Percentiles rank a stretch among this genome's conserved stretches.
phyloP scores from a whole-genome alignment of 37 sponge, comb jelly and placozoan genomes.

The Cladorhizidae sp. region DNA sequence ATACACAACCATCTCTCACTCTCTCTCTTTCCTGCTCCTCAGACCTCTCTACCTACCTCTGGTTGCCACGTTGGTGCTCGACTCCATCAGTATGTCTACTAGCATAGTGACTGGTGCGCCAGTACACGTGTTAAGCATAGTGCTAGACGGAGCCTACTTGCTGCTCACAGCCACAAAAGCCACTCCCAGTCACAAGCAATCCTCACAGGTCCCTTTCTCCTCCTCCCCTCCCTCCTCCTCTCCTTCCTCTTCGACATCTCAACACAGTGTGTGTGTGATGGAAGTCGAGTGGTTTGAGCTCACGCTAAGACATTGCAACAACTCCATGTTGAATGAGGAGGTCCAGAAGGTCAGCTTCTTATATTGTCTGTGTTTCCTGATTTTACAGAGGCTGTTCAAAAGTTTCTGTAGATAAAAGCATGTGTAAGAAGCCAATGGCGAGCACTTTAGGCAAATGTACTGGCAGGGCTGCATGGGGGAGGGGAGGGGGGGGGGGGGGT shows the following conservation, averaged over 20 bases:
- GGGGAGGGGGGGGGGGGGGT: no score
- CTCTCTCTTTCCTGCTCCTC: not conserved
- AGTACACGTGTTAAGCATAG: conserved; percentile 58
- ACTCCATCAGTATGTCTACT: conserved; percentile 67
- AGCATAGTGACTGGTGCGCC: conserved; percentile 73
- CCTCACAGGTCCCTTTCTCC: not conserved
- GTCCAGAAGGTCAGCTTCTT: conserved; percentile 21
- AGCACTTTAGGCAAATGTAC: no score
- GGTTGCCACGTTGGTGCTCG: conserved; percentile 36
- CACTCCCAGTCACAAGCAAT: not conserved
- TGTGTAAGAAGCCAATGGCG: no score
- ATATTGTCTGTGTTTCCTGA: not conserved
- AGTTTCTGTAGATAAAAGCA: not conserved
- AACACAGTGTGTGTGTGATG: conserved; percentile 74
- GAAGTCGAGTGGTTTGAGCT: conserved; percentile 77
- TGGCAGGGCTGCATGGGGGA: no score
- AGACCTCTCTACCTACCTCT: conserved; percentile 74
- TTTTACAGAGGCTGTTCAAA: not conserved
- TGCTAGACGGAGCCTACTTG: conserved; percentile 50
- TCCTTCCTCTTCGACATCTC: no score
- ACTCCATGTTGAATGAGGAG: conserved; percentile 23
- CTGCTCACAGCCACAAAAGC: conserved; percentile 30
- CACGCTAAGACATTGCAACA: conserved; percentile 60
- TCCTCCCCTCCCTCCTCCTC: not conserved
- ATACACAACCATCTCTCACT: not conserved